Evolutionary conservation across 2,888 invertebrate species (phyloP).

Genomic region (Lamproptera curius): DNA sequence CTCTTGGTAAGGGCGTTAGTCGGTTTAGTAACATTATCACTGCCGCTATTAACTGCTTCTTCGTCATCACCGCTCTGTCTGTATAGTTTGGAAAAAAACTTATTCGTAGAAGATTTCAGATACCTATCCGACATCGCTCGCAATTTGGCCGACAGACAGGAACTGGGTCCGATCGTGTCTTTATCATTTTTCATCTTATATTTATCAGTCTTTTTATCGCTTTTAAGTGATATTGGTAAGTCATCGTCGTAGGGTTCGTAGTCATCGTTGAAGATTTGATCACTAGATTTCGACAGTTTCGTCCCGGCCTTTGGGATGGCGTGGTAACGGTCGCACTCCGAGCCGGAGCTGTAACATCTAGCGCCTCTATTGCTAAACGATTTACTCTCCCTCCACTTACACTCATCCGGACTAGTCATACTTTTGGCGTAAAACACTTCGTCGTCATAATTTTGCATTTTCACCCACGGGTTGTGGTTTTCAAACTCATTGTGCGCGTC

Average conservation of each 20-base stretch:
- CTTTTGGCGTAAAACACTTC: slow-evolving; percentile 67
- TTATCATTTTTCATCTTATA: slow-evolving; percentile 63
- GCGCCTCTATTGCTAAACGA: slow-evolving; percentile 60
- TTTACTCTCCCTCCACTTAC: slow-evolving; percentile 61
- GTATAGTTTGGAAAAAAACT: slow-evolving; percentile 83
- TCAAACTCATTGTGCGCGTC: slow-evolving; percentile 66
- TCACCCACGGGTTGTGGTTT: slow-evolving; percentile 72
- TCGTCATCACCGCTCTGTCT: slow-evolving; percentile 64
- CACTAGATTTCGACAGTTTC: slow-evolving; percentile 72
- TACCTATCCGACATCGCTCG: slow-evolving; percentile 86
- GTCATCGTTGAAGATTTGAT: slow-evolving; percentile 75
- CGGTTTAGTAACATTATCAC: slow-evolving; percentile 51
- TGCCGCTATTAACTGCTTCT: slow-evolving; percentile 41
- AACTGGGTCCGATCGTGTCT: slow-evolving; percentile 73
- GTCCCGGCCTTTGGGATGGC: slow-evolving; percentile 63
- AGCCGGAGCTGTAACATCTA: slow-evolving; percentile 72
- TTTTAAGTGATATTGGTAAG: slow-evolving; percentile 47
- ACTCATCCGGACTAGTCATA: slow-evolving; percentile 54
- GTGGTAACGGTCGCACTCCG: slow-evolving; percentile 71
- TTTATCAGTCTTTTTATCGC: slow-evolving; percentile 72
- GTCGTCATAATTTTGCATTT: slow-evolving; percentile 68
- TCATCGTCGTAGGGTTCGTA: slow-evolving; percentile 57
- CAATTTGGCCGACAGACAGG: slow-evolving; percentile 83
- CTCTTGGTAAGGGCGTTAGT: slow-evolving; percentile 49
- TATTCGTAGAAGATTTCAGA: slow-evolving; percentile 83